phyloP scores from a whole-genome alignment of 2,113 vertebrate genomes.

The Pogona vitticeps region DNA sequence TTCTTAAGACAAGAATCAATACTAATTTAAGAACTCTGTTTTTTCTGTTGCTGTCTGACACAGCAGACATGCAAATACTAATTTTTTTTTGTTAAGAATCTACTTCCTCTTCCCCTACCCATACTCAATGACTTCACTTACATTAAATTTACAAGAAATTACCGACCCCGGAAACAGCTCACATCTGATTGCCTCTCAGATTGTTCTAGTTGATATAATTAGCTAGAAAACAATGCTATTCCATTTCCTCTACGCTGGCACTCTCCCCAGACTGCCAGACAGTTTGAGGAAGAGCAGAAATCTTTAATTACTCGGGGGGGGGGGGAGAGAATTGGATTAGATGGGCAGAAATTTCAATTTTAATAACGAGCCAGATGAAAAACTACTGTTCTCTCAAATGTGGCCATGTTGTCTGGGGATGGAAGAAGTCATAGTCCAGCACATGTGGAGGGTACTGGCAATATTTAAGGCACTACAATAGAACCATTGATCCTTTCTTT shows the following conservation, averaged over 20 bases:
- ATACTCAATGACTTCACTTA: not conserved
- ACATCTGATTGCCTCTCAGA: not conserved
- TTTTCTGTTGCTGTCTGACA: not conserved
- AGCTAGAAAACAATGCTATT: conserved; percentile 2
- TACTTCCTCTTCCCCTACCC: not conserved
- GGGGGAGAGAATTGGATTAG: not conserved
- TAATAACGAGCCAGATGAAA: not conserved
- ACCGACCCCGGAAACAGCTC: not conserved
- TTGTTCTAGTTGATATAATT: conserved; percentile 18
- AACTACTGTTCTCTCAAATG: not conserved
- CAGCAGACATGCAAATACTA: not conserved
- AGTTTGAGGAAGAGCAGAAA: conserved; percentile 1
- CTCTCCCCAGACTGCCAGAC: conserved; percentile 17
- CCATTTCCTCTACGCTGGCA: conserved; percentile 4
- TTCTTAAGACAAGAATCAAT: not conserved
- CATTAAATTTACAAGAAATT: conserved; percentile 9
- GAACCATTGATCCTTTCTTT: not conserved
- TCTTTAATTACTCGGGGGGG: not conserved
- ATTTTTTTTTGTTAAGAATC: not conserved
- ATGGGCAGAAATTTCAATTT: not conserved
- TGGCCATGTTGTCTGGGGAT: no score
- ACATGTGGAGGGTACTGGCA: not conserved
- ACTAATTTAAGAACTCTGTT: not conserved
- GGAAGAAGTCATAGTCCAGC: not conserved
- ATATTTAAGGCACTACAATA: not conserved